phyloP scores from a whole-genome alignment of 2,888 invertebrate species.

The Amphimallon solstitiale region DNA sequence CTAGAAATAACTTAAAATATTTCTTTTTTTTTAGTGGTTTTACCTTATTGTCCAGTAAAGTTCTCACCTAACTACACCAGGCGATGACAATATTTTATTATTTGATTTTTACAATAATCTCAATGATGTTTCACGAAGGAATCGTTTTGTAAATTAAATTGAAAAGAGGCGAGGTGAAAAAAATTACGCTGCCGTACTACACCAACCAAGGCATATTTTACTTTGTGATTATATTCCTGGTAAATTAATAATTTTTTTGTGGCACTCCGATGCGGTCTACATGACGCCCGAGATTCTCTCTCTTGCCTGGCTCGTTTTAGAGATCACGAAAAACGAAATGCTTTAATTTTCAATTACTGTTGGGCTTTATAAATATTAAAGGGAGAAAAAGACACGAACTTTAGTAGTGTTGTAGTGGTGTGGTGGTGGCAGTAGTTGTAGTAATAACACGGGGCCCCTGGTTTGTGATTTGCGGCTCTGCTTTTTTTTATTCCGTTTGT shows the following conservation, averaged over 20 bases:
- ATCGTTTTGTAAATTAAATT: constrained; percentile 23
- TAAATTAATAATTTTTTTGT: constrained; percentile 32
- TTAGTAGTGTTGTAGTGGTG: neutral
- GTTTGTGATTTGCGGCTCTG: constrained; percentile 22
- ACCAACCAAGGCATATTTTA: constrained; percentile 24
- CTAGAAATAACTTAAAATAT: too few species aligned
- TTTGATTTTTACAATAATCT: constrained; percentile 23
- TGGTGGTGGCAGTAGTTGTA: too few species aligned
- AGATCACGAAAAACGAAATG: constrained; percentile 33
- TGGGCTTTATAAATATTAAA: constrained; percentile 34
- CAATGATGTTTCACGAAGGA: constrained; percentile 1
- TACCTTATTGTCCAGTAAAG: too few species aligned
- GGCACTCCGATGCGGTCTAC: constrained; percentile 12
- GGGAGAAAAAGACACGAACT: constrained; percentile 18
- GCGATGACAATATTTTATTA: neutral
- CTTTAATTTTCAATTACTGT: constrained; percentile 33
- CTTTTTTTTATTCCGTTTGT: constrained; percentile 28
- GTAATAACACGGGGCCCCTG: neutral
- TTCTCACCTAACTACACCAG: too few species aligned
- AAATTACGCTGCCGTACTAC: constrained; percentile 12
- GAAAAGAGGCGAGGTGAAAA: neutral
- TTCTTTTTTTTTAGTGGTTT: too few species aligned
- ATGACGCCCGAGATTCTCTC: constrained; percentile 17
- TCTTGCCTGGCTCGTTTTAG: constrained; percentile 13
- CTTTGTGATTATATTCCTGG: constrained; percentile 26